Percentiles rank a stretch among this genome's conserved stretches.
phyloP scores from a whole-genome alignment of 2,797 vertebrate genomes.

The Sebastes alutus region DNA sequence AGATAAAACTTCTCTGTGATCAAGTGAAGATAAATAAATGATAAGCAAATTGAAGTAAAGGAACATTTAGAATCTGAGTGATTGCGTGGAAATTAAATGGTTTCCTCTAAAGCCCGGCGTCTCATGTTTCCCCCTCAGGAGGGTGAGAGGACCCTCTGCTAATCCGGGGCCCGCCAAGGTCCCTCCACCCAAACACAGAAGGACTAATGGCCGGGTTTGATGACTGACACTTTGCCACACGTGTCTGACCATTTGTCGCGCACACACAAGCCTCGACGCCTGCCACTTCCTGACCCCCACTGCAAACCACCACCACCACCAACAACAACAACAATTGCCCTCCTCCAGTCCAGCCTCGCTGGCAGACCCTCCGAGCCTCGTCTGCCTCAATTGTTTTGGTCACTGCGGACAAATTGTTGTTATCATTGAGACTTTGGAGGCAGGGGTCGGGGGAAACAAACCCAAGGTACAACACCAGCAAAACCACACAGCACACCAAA shows the following conservation, averaged over 20 bases:
- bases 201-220: background rate
- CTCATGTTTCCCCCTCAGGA: slow-evolving; percentile 9
- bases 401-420: slow-evolving; percentile 5
- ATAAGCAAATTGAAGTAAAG: background rate
- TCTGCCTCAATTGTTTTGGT: slow-evolving; percentile 23
- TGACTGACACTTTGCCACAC: slow-evolving; percentile 50
- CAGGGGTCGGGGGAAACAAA: background rate
- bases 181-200: slow-evolving; percentile 31
- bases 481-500: background rate
- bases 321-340: slow-evolving; percentile 14
- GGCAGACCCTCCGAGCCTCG: slow-evolving; percentile 5
- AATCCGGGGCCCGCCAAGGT: background rate
- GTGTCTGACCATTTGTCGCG: slow-evolving; percentile 76
- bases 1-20: background rate
- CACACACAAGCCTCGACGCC: slow-evolving; percentile 43
- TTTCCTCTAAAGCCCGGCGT: background rate
- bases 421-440: slow-evolving; percentile 1
- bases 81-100: background rate
- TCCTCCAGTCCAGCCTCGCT: background rate
- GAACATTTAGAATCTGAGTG: background rate
- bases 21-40: background rate
- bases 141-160: slow-evolving; percentile 7
- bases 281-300: slow-evolving; percentile 34
- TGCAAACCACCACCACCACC: background rate
- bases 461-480: background rate